phyloP scores from a whole-genome alignment of 2,113 vertebrate species.

The Prolemur simus region DNA sequence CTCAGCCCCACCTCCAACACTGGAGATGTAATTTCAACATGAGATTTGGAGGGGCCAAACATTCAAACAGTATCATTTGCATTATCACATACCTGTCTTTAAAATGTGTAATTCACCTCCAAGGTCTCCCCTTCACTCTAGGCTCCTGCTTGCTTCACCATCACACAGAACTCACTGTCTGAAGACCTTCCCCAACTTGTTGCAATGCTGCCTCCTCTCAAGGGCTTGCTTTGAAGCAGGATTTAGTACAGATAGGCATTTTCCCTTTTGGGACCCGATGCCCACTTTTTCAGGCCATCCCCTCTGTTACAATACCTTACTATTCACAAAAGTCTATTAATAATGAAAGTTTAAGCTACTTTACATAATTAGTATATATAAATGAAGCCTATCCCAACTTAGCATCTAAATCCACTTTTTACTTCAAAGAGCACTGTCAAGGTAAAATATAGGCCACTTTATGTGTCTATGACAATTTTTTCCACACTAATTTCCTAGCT shows the following conservation, averaged over 20 bases:
- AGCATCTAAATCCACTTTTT: slow-evolving; percentile 5
- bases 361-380: slow-evolving; percentile 39
- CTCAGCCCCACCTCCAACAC: too few relatives aligned
- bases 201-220: background rate
- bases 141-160: background rate
- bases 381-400: background rate
- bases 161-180: background rate
- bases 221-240: background rate
- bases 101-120: background rate
- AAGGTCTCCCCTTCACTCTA: background rate
- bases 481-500: background rate
- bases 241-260: background rate
- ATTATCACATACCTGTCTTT: background rate
- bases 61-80: background rate
- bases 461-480: slow-evolving; percentile 23
- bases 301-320: background rate
- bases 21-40: too few relatives aligned
- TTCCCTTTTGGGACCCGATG: background rate
- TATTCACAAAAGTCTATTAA: slow-evolving; percentile 41
- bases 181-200: too few relatives aligned
- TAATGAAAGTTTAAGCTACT: background rate
- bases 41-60: too few relatives aligned
- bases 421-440: background rate
- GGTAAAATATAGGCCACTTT: background rate
- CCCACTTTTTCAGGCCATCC: too few relatives aligned